These are phyloP conservation scores for Ornithoptera alexandrae DNA, from an alignment of 2,888 invertebrate species.

Conservation along the genomic window DNA sequence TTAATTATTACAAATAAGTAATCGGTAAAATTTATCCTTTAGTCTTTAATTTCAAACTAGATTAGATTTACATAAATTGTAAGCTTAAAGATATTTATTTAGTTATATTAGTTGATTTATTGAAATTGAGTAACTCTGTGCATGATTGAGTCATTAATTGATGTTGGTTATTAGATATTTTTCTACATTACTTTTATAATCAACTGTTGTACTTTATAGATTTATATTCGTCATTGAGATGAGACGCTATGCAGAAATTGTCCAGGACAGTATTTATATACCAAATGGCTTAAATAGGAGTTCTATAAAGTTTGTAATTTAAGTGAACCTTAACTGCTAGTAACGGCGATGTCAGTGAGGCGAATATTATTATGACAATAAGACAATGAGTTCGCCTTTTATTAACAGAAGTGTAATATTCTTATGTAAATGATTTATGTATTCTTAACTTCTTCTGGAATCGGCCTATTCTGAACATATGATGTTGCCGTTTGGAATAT, in stretches of 20 bases:
- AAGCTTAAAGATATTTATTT: not conserved
- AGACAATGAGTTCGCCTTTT: not conserved
- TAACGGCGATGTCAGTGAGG: constrained; percentile 36
- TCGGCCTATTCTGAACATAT: not conserved
- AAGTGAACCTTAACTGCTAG: constrained; percentile 32
- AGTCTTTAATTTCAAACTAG: not conserved
- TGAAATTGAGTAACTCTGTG: not conserved
- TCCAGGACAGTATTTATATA: constrained; percentile 73
- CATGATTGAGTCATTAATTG: not conserved
- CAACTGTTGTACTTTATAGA: constrained; percentile 29
- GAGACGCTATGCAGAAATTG: constrained; percentile 43
- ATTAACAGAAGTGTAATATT: not conserved
- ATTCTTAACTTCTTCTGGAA: not conserved
- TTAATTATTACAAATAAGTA: not conserved
- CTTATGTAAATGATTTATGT: not conserved
- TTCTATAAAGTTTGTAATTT: constrained; percentile 51
- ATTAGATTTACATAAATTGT: not conserved
- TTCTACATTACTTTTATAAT: not conserved
- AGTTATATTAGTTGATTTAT: not conserved
- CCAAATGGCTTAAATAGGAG: constrained; percentile 68
- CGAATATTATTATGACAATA: constrained; percentile 22
- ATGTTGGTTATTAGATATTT: not conserved
- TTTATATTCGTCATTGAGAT: constrained; percentile 30
- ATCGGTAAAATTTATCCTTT: not conserved
- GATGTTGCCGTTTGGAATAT: too few species aligned